Conservation (phyloP, 2,797 vertebrate genomes). For the Lepus oiostolus region DNA sequence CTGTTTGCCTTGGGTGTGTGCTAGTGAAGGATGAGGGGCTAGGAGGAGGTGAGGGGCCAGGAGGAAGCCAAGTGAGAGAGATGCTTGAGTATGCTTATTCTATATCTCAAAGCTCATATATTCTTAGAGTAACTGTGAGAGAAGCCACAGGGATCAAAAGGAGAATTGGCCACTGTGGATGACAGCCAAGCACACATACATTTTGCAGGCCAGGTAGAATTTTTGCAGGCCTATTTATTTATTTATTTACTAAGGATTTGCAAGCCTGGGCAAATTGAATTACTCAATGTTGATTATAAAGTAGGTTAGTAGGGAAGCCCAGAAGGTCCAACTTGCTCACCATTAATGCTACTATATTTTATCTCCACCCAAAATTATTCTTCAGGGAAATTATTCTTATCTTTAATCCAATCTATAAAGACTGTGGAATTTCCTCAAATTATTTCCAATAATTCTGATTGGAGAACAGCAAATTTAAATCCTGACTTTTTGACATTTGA, state of each 20-base stretch:
- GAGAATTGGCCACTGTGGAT: background rate
- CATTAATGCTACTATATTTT: background rate
- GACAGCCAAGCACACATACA: background rate
- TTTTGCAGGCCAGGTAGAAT: slow-evolving; percentile 53
- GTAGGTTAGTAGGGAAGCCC: slow-evolving; percentile 45
- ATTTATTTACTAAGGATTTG: slow-evolving; percentile 59
- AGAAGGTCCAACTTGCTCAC: slow-evolving; percentile 29
- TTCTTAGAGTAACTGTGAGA: background rate
- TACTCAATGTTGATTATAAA: slow-evolving; percentile 60
- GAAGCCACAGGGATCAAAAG: background rate
- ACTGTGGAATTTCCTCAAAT: slow-evolving; percentile 50
- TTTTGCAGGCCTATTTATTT: slow-evolving; percentile 12
- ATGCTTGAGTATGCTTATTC: background rate
- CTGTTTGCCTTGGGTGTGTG: background rate
- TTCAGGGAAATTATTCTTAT: slow-evolving; percentile 38
- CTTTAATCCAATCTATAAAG: slow-evolving; percentile 59
- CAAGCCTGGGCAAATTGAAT: slow-evolving; percentile 41
- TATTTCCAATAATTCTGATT: slow-evolving; percentile 61
- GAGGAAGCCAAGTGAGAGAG: background rate
- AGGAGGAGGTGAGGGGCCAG: background rate
- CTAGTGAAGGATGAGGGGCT: background rate
- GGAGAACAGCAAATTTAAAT: slow-evolving; percentile 48
- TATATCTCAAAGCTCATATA: background rate
- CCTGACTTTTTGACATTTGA: slow-evolving; percentile 43
- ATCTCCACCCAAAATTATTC: slow-evolving; percentile 36